A percentile compares a stretch with the other conserved stretches of the same genome.
These are phyloP conservation scores for Gibbula magus DNA, from an alignment of 2,888 invertebrate genomes.

Conservation along the genomic window DNA sequence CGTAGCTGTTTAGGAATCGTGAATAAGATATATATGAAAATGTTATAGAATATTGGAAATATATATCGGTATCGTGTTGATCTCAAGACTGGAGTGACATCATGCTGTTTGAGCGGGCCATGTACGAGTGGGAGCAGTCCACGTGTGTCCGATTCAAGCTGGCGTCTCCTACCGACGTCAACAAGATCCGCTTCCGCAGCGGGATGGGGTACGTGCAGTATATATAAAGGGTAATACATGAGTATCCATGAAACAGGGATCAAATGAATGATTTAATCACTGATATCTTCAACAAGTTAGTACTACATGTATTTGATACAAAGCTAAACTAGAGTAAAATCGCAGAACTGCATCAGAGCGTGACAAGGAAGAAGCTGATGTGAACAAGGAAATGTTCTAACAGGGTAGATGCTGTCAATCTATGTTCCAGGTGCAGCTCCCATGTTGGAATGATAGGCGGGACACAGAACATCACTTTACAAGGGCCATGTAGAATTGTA, in stretches of 20 bases:
- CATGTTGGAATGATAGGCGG: conserved; percentile 16
- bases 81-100: conserved; percentile 17
- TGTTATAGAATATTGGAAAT: neutral
- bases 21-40: neutral
- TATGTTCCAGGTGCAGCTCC: conserved; percentile 4
- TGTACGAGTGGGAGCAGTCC: conserved; percentile 16
- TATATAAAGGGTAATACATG: too few species aligned
- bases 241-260: too few species aligned
- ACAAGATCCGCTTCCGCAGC: conserved; percentile 10
- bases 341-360: too few species aligned
- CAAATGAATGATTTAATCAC: neutral
- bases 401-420: neutral
- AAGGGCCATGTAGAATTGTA: neutral
- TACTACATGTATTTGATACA: neutral
- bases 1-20: too few species aligned
- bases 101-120: neutral
- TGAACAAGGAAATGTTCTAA: too few species aligned
- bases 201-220: neutral
- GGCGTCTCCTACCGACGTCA: neutral
- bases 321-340: too few species aligned
- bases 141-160: conserved; percentile 8
- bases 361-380: too few species aligned
- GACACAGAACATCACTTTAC: conserved; percentile 7
- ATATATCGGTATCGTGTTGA: neutral
- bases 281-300: neutral